phyloP scores from a whole-genome alignment of 2,888 invertebrate species.

The Anodontia alba region DNA sequence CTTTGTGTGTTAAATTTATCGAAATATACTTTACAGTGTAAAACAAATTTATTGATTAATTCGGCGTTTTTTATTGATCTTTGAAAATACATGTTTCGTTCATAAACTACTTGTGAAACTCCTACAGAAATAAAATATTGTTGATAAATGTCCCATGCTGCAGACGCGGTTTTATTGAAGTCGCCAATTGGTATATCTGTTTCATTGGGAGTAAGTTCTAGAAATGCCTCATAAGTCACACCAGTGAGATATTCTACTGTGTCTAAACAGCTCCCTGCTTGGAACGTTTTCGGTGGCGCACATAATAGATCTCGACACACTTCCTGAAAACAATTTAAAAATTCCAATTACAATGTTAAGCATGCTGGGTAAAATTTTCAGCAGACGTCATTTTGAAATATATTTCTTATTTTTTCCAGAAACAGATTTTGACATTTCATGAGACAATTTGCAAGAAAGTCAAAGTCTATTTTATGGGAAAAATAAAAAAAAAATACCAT shows the following conservation, averaged over 20 bases:
- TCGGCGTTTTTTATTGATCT: background rate
- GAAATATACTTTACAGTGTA: background rate
- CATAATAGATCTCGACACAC: constrained; percentile 34
- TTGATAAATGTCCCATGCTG: constrained; percentile 1
- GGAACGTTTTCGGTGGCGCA: constrained; percentile 22
- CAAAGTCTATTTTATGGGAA: no score
- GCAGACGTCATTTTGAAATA: no score
- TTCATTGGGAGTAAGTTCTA: constrained; percentile 16
- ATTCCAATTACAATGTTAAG: no score
- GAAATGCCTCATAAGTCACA: constrained; percentile 25
- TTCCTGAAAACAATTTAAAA: constrained; percentile 35
- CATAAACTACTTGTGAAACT: background rate
- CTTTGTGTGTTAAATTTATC: background rate
- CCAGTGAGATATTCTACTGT: constrained; percentile 21
- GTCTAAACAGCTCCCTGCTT: constrained; percentile 24
- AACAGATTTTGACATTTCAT: no score
- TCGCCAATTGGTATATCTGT: background rate
- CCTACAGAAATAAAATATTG: background rate
- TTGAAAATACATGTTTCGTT: background rate
- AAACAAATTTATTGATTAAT: background rate
- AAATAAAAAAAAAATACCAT: no score
- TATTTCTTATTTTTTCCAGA: no score
- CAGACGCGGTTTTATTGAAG: background rate
- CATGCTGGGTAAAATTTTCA: no score
- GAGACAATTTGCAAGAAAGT: no score